A percentile compares a stretch with the other conserved stretches of the same genome.
phyloP scores from a whole-genome alignment of 2,113 vertebrate genomes.

The Anseranas semipalmata region DNA sequence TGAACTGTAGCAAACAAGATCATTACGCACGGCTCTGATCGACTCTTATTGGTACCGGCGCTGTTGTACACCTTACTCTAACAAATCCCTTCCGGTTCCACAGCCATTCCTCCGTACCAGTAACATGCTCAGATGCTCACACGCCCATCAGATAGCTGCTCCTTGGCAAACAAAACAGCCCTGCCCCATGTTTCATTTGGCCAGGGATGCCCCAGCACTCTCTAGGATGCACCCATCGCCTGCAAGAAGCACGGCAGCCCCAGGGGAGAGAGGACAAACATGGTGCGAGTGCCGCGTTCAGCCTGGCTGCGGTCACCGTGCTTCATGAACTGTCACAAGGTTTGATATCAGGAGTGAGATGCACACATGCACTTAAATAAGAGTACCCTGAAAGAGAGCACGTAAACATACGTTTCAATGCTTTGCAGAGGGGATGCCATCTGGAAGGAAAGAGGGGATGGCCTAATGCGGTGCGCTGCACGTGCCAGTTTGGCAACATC shows the following conservation, averaged over 20 bases:
- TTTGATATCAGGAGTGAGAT: not conserved
- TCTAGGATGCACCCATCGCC: no score
- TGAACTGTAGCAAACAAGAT: not conserved
- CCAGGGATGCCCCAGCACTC: not conserved
- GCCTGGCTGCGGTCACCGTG: not conserved
- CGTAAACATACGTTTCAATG: not conserved
- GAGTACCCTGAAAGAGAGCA: not conserved
- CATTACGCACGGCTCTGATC: not conserved
- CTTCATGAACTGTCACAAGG: rapidly evolving
- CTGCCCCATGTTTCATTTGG: not conserved
- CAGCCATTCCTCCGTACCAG: not conserved
- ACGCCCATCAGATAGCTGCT: not conserved
- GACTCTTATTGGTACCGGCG: not conserved
- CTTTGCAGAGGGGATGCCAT: not conserved
- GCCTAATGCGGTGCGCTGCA: not conserved
- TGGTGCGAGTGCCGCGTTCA: rapidly evolving
- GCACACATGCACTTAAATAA: rapidly evolving
- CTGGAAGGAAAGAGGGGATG: not conserved
- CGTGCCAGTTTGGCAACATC: not conserved
- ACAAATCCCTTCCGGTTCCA: not conserved
- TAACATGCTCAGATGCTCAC: not conserved
- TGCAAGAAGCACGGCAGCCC: not conserved
- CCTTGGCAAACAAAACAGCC: not conserved
- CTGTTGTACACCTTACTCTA: not conserved
- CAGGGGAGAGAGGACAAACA: not conserved